phyloP scores from a whole-genome alignment of 2,113 vertebrate species.

The Artemisiospiza belli region DNA sequence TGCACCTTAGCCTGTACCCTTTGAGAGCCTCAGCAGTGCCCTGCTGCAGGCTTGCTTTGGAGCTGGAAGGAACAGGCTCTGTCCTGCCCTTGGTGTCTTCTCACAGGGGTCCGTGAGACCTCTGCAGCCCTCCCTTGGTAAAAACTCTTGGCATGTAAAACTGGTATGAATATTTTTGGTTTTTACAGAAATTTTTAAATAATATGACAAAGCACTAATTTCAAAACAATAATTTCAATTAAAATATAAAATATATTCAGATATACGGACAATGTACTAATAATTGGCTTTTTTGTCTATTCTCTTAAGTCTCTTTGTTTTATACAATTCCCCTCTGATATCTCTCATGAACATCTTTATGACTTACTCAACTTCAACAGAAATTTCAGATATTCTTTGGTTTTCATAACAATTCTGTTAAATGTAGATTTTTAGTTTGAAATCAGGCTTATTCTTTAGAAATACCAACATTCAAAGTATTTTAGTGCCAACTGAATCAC shows the following conservation, averaged over 20 bases:
- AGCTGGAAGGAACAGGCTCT: accelerated
- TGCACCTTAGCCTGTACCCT: background rate
- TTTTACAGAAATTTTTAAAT: background rate
- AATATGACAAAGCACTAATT: background rate
- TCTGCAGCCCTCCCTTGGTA: accelerated
- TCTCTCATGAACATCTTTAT: background rate
- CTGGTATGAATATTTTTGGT: background rate
- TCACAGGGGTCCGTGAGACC: background rate
- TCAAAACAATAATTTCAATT: background rate
- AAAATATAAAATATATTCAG: background rate
- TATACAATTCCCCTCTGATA: background rate
- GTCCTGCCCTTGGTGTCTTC: background rate
- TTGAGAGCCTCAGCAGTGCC: background rate
- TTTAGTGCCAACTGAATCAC: background rate
- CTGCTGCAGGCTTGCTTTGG: background rate
- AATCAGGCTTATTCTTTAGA: background rate
- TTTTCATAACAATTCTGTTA: background rate
- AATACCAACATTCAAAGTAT: background rate
- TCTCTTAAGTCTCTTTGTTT: background rate
- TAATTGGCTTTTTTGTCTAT: accelerated
- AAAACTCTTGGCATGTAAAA: background rate
- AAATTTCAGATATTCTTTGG: background rate
- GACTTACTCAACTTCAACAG: background rate
- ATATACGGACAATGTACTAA: background rate
- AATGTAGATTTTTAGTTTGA: background rate